Conservation (phyloP, 2,888 invertebrate species). For the Limnephilus marmoratus region DNA sequence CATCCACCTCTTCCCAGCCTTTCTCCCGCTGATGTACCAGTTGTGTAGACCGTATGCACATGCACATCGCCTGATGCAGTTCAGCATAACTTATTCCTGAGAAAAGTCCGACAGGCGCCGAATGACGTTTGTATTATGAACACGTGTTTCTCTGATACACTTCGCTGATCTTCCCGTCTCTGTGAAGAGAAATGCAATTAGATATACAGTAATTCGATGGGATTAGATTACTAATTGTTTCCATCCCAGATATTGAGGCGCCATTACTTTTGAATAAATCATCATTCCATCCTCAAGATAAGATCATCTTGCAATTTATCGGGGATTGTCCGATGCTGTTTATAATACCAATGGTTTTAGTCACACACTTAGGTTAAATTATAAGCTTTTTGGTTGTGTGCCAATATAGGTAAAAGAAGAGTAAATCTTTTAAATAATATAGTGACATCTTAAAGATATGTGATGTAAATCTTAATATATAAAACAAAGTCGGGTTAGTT, state of each 20-base stretch:
- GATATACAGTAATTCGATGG: background rate
- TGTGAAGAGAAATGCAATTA: background rate
- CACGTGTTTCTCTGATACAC: conserved; percentile 10
- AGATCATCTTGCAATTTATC: background rate
- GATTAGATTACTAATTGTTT: background rate
- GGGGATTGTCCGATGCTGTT: background rate
- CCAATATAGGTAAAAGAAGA: too few species aligned
- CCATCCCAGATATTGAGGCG: background rate
- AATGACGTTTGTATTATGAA: conserved; percentile 14
- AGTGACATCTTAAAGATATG: too few species aligned
- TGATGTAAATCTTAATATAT: too few species aligned
- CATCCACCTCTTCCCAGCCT: background rate
- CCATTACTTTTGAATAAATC: background rate
- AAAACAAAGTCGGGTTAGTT: too few species aligned
- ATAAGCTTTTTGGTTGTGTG: too few species aligned
- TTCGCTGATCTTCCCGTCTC: background rate
- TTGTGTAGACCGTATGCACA: background rate
- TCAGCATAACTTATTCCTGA: background rate
- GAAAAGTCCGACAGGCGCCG: background rate
- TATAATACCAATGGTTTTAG: background rate
- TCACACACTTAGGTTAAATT: background rate
- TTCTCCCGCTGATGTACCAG: background rate
- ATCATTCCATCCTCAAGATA: background rate
- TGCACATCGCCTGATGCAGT: background rate
- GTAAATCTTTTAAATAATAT: too few species aligned